A percentile compares a stretch with the other conserved stretches of the same genome.
phyloP scores from a whole-genome alignment of 2,888 invertebrate species.

The Drosophila hamatofila region DNA sequence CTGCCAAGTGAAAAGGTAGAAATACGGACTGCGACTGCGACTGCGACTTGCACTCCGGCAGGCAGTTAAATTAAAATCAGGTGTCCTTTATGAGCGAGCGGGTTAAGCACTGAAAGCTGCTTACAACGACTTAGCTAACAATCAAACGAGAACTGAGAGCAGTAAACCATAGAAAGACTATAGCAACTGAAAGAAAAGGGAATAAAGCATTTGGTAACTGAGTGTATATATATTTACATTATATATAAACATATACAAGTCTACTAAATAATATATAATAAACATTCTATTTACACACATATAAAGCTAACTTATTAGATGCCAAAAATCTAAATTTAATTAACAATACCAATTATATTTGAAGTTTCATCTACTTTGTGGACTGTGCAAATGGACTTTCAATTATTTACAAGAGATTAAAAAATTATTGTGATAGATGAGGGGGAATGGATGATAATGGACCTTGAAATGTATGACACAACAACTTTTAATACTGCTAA shows the following conservation, averaged over 20 bases:
- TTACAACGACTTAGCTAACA: constrained; percentile 3
- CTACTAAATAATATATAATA: not conserved
- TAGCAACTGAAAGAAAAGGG: not conserved
- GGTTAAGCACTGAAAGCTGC: constrained; percentile 23
- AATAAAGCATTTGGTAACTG: not conserved
- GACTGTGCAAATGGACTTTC: no score
- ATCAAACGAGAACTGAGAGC: not conserved
- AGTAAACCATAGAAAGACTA: not conserved
- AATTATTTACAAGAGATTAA: not conserved
- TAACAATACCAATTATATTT: not conserved
- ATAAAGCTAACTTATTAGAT: not conserved
- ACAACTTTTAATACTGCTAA: not conserved
- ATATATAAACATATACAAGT: not conserved
- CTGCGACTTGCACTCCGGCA: constrained; percentile 4
- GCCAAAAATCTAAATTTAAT: not conserved
- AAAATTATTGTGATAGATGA: not conserved
- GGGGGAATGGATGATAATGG: not conserved
- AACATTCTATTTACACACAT: not conserved
- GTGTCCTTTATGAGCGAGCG: constrained; percentile 34
- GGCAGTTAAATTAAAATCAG: constrained; percentile 28
- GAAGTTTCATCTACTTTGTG: not conserved
- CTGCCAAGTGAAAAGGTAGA: constrained; percentile 12
- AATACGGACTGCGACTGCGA: not conserved
- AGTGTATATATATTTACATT: not conserved
- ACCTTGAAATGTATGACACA: not conserved